phyloP scores from a whole-genome alignment of 2,113 vertebrate genomes.

The Picathartes gymnocephalus region DNA sequence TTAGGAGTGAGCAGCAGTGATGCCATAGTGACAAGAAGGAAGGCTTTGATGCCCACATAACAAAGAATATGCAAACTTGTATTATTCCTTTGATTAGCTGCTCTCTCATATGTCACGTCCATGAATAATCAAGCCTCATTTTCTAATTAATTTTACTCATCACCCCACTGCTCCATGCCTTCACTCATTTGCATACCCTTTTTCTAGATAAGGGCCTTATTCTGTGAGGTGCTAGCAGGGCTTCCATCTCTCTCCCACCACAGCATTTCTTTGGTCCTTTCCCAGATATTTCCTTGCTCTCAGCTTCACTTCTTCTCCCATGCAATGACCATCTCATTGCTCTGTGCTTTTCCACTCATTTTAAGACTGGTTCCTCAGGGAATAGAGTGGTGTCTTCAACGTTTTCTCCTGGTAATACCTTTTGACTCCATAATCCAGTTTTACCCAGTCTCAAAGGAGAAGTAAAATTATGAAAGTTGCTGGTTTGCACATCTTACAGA shows the following conservation, averaged over 20 bases:
- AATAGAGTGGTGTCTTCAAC: background rate
- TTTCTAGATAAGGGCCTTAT: background rate
- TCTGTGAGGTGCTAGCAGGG: background rate
- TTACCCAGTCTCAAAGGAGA: background rate
- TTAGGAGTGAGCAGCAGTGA: background rate
- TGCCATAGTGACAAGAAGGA: background rate
- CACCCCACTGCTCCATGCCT: background rate
- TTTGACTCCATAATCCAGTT: background rate
- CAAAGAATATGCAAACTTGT: conserved; percentile 28
- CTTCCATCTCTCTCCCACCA: background rate
- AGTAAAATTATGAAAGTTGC: background rate
- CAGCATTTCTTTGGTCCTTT: background rate
- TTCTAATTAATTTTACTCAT: conserved; percentile 59
- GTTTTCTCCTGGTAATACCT: rapidly evolving
- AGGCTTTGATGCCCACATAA: conserved; percentile 20
- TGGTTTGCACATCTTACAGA: background rate
- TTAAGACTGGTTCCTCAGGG: background rate
- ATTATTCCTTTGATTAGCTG: conserved; percentile 47
- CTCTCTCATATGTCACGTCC: conserved; percentile 35
- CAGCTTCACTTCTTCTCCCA: background rate
- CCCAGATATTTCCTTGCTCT: background rate
- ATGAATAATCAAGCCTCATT: conserved; percentile 60
- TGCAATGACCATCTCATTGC: background rate
- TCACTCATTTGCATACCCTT: conserved; percentile 27
- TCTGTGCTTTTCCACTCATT: background rate